Evolutionary conservation across 2,113 vertebrate species (phyloP), one percentile per base, ranked within the genome.

Genomic region (Pseudopodoces humilis): DNA sequence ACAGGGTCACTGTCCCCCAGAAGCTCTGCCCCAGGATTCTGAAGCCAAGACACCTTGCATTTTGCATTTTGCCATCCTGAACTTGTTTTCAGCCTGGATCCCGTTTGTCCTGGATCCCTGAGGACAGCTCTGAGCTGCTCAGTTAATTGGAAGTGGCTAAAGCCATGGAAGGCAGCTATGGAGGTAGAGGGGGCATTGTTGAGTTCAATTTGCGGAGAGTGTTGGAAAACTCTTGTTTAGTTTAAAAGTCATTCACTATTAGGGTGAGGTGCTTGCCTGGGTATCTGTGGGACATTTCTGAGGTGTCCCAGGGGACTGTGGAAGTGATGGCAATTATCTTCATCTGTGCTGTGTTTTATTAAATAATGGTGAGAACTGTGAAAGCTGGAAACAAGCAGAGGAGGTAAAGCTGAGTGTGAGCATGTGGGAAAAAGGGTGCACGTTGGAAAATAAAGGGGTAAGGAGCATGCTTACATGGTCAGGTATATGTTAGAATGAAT

Each of bases 141-240:
- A 33, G 81, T 97, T 97, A 97, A 97, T 95, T 97, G 90, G 95
- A 97, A 98, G 89, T 85, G 79, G 93, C 95, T 97, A 97, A 97
- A 98, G 76, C 90, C 22, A 21, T 89, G 82, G 90, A 92, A 96
- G 52, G 76, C 56, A 67, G 91, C 81, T 71, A 31, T 86, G 69
- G 93, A 92, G 47, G 71, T 92, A 86, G 67, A 95, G 88, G 86
- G 72, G 89, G 37, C n/a, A 11, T 94, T 88, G 91, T 85, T 89
- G 94, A 74, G 93, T 96, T 97, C 97, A 97, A 24, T 98, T 97
- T 97, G 79, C 31, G 11, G 87, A 88, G 41, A 85, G 30, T 72
- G 92, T 62, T 95, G 91, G 95, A 97, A 97, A 97, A 80, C 78
- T 97, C 83, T 94, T 94, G 84, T 86, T 97, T 96, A 88, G 95